Evolutionary conservation across 2,797 vertebrate genomes (phyloP).

Genomic region (Argya squamiceps): DNA sequence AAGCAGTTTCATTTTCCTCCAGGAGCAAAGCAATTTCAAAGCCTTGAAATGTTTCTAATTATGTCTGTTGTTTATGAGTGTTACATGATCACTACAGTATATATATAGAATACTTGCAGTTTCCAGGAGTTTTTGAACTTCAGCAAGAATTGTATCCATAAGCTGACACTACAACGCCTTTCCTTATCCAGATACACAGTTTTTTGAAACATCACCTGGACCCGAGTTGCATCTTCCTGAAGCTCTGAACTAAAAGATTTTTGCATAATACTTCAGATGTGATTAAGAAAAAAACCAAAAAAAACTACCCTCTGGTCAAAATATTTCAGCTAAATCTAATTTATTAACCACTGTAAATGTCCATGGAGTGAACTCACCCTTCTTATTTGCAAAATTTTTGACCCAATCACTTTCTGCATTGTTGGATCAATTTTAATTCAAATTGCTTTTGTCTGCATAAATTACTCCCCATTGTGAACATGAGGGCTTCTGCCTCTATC

Average conservation of each 20-base stretch:
- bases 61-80: slow-evolving; percentile 40
- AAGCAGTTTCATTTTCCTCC: slow-evolving; percentile 36
- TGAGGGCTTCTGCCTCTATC: neutral
- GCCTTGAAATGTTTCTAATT: slow-evolving; percentile 39
- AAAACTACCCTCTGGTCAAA: neutral
- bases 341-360: slow-evolving; percentile 33
- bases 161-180: neutral
- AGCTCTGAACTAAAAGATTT: neutral
- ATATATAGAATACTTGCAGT: slow-evolving; percentile 6
- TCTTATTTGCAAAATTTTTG: slow-evolving; percentile 52
- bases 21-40: slow-evolving; percentile 49
- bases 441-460: slow-evolving; percentile 53
- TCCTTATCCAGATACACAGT: neutral
- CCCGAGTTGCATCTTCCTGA: neutral
- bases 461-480: slow-evolving; percentile 7
- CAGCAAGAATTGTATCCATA: neutral
- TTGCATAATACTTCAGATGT: neutral
- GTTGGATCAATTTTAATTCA: slow-evolving; percentile 44
- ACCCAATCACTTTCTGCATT: slow-evolving; percentile 25
- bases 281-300: neutral
- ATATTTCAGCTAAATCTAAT: slow-evolving; percentile 27
- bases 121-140: slow-evolving; percentile 34
- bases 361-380: slow-evolving; percentile 27
- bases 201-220: neutral
- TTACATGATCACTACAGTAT: neutral